Conservation (phyloP, 2,797 vertebrate genomes). For the Poecilia velifera region DNA sequence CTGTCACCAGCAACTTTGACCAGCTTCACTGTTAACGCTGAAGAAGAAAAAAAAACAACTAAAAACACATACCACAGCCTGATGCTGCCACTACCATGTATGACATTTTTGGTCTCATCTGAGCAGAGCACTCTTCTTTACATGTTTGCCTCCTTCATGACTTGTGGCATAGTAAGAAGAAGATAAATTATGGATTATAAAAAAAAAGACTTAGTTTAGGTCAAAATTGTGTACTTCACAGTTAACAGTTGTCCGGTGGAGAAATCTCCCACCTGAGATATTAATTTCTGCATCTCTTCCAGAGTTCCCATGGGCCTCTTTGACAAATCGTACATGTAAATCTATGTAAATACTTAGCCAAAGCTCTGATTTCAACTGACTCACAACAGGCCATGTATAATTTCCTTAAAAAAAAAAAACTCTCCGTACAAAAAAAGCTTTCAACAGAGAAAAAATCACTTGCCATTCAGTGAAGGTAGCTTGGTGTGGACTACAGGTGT, state of each 20-base stretch:
- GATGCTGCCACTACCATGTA: neutral
- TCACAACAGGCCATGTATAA: neutral
- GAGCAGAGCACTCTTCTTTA: neutral
- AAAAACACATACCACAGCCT: neutral
- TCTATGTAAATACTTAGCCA: neutral
- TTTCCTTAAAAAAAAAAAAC: neutral
- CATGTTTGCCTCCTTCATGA: neutral
- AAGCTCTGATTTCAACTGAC: neutral
- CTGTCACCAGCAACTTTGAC: neutral
- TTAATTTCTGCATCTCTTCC: neutral
- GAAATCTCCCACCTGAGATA: neutral
- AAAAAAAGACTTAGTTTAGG: neutral
- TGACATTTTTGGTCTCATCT: neutral
- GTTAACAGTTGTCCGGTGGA: neutral
- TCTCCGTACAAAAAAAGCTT: neutral
- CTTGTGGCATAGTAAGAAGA: neutral
- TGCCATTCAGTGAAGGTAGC: constrained; percentile 13
- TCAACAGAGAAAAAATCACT: neutral
- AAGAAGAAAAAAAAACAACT: neutral
- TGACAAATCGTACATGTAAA: neutral
- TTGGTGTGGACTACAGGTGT: constrained; percentile 61
- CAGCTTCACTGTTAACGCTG: neutral
- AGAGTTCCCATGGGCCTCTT: neutral
- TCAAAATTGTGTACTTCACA: neutral
- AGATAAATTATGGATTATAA: neutral